Base-by-base conservation (phyloP, 2,888 invertebrate species). In the Phrixothrix hirtus region DNA sequence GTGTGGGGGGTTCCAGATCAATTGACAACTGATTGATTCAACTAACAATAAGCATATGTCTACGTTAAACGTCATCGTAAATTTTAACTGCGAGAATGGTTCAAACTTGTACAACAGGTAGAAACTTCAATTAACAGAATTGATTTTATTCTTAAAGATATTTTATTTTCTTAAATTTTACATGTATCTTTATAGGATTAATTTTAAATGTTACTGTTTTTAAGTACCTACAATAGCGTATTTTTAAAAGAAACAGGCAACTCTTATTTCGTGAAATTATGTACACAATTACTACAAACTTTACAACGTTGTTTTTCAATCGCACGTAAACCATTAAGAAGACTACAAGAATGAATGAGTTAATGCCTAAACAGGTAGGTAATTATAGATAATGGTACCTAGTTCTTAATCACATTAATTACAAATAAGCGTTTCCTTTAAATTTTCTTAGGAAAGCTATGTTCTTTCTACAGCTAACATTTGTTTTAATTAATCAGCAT, bases 21-120 rank as follows among this genome's bases (percentile, higher is more conserved):
- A 65, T 67, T 65, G 72, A 73, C 74, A 74, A 74, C 72, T 75
- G 75, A 75, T 74, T 74, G 75, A 74, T 75, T 74, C 73, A 68
- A 60, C 67, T 65, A n/a, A n/a, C n/a, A n/a, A n/a, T n/a, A 63
- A 70, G 56, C 56, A 56, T 52, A 72, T 72, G 74, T 72, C 72
- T 69, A 65, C 56, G 54, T 51, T 32, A 55, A 50, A 60, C 55
- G 60, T 55, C 59, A 55, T 69, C 70, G 72, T 73, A 73, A 73
- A 73, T 73, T 73, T 70, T 64, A 56, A 62, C 51, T 55, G 50
- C 57, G 52, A 57, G 46, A 55, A 50, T 38, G 50, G 46, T 50
- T 50, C 31, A 46, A 50, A 42, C 47, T 14, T 39, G 43, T 44
- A 43, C 12, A 48, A 44, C 48, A 43, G 47, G 48, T 38, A 53